A percentile compares a stretch with the other conserved stretches of the same genome.
These are phyloP conservation scores for Oryzias dopingdopingensis DNA, from an alignment of 2,797 vertebrate species.

Conservation along the genomic window DNA sequence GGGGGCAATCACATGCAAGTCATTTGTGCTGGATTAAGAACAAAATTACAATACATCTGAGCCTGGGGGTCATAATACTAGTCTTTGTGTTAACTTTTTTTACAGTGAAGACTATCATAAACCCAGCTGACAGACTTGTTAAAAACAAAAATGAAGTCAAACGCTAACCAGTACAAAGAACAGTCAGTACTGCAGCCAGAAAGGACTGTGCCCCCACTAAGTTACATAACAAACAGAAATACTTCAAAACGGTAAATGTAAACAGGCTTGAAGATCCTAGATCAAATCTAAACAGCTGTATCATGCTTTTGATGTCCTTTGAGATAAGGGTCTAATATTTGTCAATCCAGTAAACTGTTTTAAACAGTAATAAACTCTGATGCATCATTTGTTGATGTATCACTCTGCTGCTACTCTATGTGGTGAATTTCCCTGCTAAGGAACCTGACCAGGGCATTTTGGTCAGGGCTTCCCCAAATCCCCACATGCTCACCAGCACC, in stretches of 20 bases:
- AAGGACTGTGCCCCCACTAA: constrained; percentile 20
- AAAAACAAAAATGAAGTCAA: constrained; percentile 73
- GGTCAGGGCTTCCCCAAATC: constrained; percentile 59
- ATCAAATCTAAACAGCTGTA: too few relatives aligned
- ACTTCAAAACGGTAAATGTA: constrained; percentile 26
- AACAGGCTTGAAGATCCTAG: constrained; percentile 46
- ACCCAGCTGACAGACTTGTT: constrained; percentile 39
- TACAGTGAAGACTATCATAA: constrained; percentile 24
- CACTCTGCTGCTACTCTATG: constrained; percentile 60
- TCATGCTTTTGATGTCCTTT: too few relatives aligned
- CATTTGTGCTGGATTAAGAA: neutral
- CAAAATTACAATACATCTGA: too few relatives aligned
- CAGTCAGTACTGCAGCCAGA: constrained; percentile 49
- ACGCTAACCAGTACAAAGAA: constrained; percentile 58
- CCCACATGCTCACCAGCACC: constrained; percentile 42
- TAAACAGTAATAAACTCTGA: too few relatives aligned
- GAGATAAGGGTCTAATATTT: too few relatives aligned
- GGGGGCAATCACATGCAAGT: constrained; percentile 57
- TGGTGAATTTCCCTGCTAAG: constrained; percentile 74
- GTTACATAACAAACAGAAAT: constrained; percentile 60
- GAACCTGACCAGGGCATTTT: constrained; percentile 80
- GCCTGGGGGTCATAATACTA: too few relatives aligned
- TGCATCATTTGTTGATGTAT: neutral
- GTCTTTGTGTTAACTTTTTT: constrained; percentile 11
- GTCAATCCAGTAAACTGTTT: too few relatives aligned